Percentiles rank a stretch among this genome's conserved stretches.
phyloP scores from a whole-genome alignment of 2,888 invertebrate species.

The Metopia argyrocephala region DNA sequence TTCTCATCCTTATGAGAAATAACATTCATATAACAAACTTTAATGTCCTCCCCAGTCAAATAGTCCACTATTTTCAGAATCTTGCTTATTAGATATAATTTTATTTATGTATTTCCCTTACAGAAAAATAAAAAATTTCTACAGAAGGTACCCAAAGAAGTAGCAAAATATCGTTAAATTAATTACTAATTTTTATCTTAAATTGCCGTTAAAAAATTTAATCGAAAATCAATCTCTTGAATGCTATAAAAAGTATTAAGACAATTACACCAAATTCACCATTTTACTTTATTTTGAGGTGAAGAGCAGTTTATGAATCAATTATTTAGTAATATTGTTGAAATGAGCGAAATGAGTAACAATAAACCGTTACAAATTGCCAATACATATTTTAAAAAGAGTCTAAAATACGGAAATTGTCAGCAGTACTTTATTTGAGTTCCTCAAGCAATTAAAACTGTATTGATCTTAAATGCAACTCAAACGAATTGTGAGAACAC shows the following conservation, averaged over 20 bases:
- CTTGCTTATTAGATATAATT: too few species aligned
- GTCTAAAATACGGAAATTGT: conserved; percentile 43
- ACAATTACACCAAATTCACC: conserved; percentile 29
- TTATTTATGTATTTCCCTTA: too few species aligned
- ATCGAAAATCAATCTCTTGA: neutral
- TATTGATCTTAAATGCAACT: conserved; percentile 1
- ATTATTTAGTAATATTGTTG: neutral
- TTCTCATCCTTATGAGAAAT: too few species aligned
- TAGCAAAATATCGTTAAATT: too few species aligned
- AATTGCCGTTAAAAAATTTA: neutral
- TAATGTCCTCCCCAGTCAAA: too few species aligned
- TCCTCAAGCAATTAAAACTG: conserved; percentile 31
- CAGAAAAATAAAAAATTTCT: too few species aligned
- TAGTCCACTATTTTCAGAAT: too few species aligned
- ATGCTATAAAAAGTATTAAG: neutral
- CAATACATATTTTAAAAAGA: neutral
- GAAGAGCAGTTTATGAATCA: conserved; percentile 7
- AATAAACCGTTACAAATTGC: conserved; percentile 32
- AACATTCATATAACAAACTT: too few species aligned
- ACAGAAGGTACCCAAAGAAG: too few species aligned
- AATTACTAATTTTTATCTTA: neutral
- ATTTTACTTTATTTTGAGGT: conserved; percentile 16
- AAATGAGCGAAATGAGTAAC: conserved; percentile 48
- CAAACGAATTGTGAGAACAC: conserved; percentile 1
- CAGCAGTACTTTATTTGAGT: neutral